Base-by-base conservation (phyloP, 2,888 invertebrate species). In the Pomacea canaliculata region DNA sequence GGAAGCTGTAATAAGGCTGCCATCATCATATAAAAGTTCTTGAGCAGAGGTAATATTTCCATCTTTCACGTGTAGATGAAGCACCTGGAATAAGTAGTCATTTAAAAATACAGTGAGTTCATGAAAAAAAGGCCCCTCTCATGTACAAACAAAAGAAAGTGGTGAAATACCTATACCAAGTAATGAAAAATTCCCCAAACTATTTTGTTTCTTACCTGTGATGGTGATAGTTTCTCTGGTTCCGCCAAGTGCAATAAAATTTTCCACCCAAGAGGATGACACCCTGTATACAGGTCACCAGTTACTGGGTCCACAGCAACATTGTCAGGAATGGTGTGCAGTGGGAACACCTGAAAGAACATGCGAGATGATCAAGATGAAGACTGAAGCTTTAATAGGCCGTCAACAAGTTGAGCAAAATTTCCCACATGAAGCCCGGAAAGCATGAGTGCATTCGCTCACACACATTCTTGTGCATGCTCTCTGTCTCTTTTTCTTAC, bases 1-100 rank as follows among this genome's bases (percentile, higher is more conserved):
- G 2, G 84, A 83, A 0, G 75, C 85, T 46, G 81, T 83, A 23
- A 85, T 70, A 7, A 80, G 77, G 48, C 78, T 77, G 19, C 85
- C 85, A 66, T 84, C 83, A 70, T 85, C 84, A 13, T 80, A 80
- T 37, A 82, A 81, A 18, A 85, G 76, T 62, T 86, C 79, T 67
- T 77, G 76, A 12, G 74, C 79, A 19, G 79, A 71, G 16, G 78
- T 77, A 27, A 79, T 78, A 66, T 76, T 77, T 23, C 81, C 79
- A 18, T 77, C 73, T 37, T 71, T 77, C 37, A 78, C 51, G 18
- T 76, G 71, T 3, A 81, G 63, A 23, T 79, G 79, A 13, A 81
- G 73, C 16, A 79, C 78, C 79, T 79, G 70, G 18, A 18, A n/a
- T 5, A 75, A 63, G 37, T 37, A 37, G 37, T 37, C 1, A 56